Conservation (phyloP, 2,888 invertebrate genomes). For the Drosophila stalkeri region DNA sequence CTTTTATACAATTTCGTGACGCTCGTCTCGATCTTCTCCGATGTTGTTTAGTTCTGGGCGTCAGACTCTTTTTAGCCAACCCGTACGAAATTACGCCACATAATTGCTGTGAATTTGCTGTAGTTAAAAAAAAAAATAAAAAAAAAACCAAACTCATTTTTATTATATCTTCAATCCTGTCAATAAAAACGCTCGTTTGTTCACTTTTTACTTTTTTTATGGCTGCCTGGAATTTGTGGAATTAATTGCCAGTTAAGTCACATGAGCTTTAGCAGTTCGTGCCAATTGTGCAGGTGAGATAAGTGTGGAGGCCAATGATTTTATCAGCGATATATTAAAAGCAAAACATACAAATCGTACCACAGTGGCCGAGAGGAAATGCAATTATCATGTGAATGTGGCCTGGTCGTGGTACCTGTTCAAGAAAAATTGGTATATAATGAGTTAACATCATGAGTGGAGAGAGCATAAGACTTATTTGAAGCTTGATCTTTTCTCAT, state of each 20-base stretch:
- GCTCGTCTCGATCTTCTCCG: conserved; percentile 19
- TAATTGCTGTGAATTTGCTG: conserved; percentile 46
- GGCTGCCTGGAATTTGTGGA: conserved; percentile 35
- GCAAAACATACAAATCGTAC: not conserved
- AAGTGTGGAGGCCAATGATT: conserved; percentile 22
- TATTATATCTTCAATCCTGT: conserved; percentile 41
- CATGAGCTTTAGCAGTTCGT: conserved; percentile 25
- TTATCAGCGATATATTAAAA: conserved; percentile 27
- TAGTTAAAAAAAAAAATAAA: conserved; percentile 36
- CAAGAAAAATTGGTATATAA: not conserved
- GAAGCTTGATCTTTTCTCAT: not conserved
- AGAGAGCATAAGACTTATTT: conserved; percentile 9
- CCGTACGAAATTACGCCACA: conserved; percentile 20
- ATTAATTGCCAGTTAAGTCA: conserved; percentile 50
- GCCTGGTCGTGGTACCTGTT: not conserved
- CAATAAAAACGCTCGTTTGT: conserved; percentile 34
- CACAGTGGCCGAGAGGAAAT: conserved; percentile 7
- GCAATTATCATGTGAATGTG: conserved; percentile 11
- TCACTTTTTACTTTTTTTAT: conserved; percentile 24
- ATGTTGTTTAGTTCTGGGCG: conserved; percentile 35
- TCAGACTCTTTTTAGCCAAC: conserved; percentile 27
- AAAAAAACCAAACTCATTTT: conserved; percentile 30
- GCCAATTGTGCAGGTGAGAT: conserved; percentile 28
- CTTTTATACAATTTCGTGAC: conserved; percentile 22
- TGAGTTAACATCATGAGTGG: conserved; percentile 2